Conservation (phyloP, 2,888 invertebrate species). For the Drosophila planitibia region DNA sequence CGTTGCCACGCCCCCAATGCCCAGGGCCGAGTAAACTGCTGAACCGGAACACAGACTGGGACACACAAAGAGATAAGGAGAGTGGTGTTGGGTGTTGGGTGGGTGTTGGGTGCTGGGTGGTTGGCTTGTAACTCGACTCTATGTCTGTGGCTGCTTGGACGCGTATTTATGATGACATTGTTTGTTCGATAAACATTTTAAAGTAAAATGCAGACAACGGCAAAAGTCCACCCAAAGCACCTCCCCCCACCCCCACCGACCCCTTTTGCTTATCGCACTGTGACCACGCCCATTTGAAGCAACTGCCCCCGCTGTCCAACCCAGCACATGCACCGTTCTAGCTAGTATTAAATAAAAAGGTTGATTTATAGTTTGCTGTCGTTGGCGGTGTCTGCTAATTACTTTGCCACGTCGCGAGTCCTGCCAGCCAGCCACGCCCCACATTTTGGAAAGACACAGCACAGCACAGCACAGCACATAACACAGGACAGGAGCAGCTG, state of each 20-base stretch:
- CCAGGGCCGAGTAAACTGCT: slow-evolving; percentile 20
- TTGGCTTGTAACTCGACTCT: slow-evolving; percentile 13
- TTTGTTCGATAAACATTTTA: slow-evolving; percentile 79
- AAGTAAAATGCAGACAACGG: slow-evolving; percentile 61
- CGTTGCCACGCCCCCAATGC: slow-evolving; percentile 49
- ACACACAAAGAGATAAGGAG: slow-evolving; percentile 4
- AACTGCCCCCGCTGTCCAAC: neutral
- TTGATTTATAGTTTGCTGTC: slow-evolving; percentile 75
- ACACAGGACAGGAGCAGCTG: neutral
- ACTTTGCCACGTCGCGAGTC: slow-evolving; percentile 71
- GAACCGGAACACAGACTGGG: slow-evolving; percentile 39
- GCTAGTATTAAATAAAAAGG: slow-evolving; percentile 65
- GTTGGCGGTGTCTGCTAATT: slow-evolving; percentile 75
- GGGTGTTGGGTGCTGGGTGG: neutral
- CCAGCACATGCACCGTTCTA: neutral
- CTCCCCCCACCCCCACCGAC: neutral
- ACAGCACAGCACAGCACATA: neutral
- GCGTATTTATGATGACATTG: slow-evolving; percentile 82
- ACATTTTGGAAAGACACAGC: slow-evolving; percentile 5
- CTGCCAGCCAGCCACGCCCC: slow-evolving; percentile 67
- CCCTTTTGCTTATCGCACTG: slow-evolving; percentile 23
- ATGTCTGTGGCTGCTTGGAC: slow-evolving; percentile 42
- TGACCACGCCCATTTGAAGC: slow-evolving; percentile 16
- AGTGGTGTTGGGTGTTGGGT: neutral
- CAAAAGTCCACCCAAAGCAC: neutral